phyloP scores from a whole-genome alignment of 1,140 invertebrate genomes.

The Bombus difficillimus region DNA sequence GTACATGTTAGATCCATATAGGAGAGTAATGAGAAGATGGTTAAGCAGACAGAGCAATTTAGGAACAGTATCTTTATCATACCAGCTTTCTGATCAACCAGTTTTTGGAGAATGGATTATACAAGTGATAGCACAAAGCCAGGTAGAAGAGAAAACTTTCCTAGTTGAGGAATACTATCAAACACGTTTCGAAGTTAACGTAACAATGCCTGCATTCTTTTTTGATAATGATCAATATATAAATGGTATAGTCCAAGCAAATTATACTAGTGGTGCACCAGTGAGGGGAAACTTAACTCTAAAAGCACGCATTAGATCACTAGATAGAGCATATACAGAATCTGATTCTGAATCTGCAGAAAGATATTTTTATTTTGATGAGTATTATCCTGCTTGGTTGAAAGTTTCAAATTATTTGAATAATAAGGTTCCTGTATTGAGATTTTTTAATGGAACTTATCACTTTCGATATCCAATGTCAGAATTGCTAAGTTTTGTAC shows the following conservation, averaged over 20 bases:
- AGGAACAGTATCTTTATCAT: constrained; percentile 95
- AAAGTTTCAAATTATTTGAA: constrained; percentile 83
- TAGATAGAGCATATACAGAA: constrained; percentile 78
- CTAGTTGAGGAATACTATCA: constrained; percentile 97
- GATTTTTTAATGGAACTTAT: constrained; percentile 92
- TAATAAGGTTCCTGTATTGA: constrained; percentile 85
- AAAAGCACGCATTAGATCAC: constrained; percentile 88
- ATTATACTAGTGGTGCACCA: constrained; percentile 95
- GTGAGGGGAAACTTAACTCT: constrained; percentile 93
- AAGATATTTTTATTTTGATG: constrained; percentile 90
- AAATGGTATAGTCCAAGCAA: constrained; percentile 93
- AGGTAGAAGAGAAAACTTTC: constrained; percentile 93
- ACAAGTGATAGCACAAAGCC: constrained; percentile 93
- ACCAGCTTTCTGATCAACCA: constrained; percentile 95
- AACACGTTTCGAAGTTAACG: constrained; percentile 95
- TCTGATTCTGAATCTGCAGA: constrained; percentile 82
- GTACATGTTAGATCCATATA: constrained; percentile 93
- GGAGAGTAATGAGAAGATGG: constrained; percentile 94
- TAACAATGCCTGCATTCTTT: constrained; percentile 97
- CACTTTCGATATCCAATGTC: constrained; percentile 90
- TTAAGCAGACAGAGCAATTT: constrained; percentile 94
- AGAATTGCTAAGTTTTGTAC: constrained; percentile 88
- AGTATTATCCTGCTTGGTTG: constrained; percentile 91
- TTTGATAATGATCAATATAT: constrained; percentile 93
- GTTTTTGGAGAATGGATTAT: constrained; percentile 96